Base-by-base conservation (phyloP, 2,113 vertebrate species). In the Gnathonemus longibarbis region DNA sequence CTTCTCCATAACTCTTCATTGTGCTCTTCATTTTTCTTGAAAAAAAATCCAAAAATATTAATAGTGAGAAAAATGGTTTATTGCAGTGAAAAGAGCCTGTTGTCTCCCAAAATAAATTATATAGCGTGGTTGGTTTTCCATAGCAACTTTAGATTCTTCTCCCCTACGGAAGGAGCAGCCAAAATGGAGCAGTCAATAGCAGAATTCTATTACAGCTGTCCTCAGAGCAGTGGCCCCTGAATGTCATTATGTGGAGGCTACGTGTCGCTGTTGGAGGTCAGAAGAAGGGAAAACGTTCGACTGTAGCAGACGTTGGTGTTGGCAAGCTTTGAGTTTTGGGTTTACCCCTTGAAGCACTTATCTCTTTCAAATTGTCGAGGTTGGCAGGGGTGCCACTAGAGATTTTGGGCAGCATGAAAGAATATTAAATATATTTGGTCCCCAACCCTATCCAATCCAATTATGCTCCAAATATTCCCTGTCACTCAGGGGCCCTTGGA, bases 11-110 rank as follows among this genome's bases (percentile, higher is more conserved):
- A 24, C 8, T 66, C 4, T 5, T 52, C 13, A 52, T 52, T 15
- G 2, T 66, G 53, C 39, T 45, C 53, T 62, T 49, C 3, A 2
- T 87, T 52, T 50, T 87, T 88, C 87, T 27, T 49, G 17, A 19
- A 42, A 42, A 58, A 10, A 39, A 39, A 8, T 42, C 35, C n/a
- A 7, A 31, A 84, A 31, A 24, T 85, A 49, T 58, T 89, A 66
- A 58, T 85, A 80, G 66, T 53, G 11, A 77, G 49, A 88, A 88
- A 88, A 88, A 90, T 88, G 74, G 21, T 48, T 58, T 83, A 27
- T 83, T 62, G 50, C 89, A 35, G 52, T 46, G 46, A 88, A 48
- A 58, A 53, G 19, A 83, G 49, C 31, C 86, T 52, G 10, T 48
- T 56, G 49, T 24, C 89, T 56, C 85, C 48, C 31, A 88, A 27